These are phyloP conservation scores for Polietes domitor DNA, from an alignment of 2,888 invertebrate species.

Conservation along the genomic window DNA sequence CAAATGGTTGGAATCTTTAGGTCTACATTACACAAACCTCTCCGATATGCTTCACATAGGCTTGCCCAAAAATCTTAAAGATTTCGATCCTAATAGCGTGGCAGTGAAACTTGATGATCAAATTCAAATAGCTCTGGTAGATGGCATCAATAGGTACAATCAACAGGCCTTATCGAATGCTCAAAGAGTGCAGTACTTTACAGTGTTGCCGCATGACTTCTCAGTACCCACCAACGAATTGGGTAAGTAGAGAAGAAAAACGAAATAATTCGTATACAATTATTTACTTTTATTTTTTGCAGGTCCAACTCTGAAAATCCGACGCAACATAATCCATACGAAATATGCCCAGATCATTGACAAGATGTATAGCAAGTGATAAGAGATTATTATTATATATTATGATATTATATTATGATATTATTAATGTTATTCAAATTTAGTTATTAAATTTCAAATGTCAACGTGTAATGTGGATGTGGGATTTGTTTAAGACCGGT, in stretches of 20 bases:
- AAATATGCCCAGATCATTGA: slow-evolving; percentile 85
- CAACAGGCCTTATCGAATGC: slow-evolving; percentile 90
- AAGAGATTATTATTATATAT: no score
- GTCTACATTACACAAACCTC: slow-evolving; percentile 84
- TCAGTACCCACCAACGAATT: slow-evolving; percentile 88
- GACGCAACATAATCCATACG: slow-evolving; percentile 87
- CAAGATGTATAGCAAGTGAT: slow-evolving; percentile 71
- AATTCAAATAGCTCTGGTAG: slow-evolving; percentile 86
- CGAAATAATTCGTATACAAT: no score
- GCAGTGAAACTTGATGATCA: slow-evolving; percentile 83
- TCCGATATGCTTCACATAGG: slow-evolving; percentile 83
- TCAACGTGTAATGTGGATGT: no score
- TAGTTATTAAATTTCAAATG: no score
- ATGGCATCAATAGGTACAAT: slow-evolving; percentile 89
- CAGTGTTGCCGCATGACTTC: slow-evolving; percentile 91
- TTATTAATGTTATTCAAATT: no score
- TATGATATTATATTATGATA: no score
- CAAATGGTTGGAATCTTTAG: slow-evolving; percentile 87
- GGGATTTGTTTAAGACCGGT: no score
- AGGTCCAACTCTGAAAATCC: slow-evolving; percentile 93
- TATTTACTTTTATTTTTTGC: no score
- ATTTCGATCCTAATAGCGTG: slow-evolving; percentile 76
- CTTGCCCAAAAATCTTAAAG: slow-evolving; percentile 65
- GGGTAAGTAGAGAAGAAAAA: no score
- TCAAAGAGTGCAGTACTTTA: slow-evolving; percentile 92